phyloP scores from a whole-genome alignment of 2,888 invertebrate genomes.

The Muschampia plurimacula region DNA sequence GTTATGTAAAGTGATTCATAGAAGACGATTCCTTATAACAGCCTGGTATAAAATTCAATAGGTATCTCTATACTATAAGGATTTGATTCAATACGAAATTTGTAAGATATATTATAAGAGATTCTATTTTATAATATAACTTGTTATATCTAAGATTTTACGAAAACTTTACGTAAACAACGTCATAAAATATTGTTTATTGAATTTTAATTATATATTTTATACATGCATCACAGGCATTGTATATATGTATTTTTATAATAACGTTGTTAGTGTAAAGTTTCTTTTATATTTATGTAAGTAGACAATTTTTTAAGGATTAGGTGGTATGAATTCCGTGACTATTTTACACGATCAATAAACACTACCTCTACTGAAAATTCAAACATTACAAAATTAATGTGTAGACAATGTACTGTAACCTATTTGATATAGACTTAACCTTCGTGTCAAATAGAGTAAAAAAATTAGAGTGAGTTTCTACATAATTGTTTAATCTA shows the following conservation, averaged over 20 bases:
- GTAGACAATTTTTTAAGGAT: not conserved
- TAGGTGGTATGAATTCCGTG: not conserved
- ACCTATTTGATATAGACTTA: not conserved
- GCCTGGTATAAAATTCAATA: conserved; percentile 13
- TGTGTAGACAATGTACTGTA: not conserved
- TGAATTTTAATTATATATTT: not conserved
- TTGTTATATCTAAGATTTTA: not conserved
- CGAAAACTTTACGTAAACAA: conserved; percentile 5
- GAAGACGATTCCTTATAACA: conserved; percentile 8
- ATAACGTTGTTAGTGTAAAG: not conserved
- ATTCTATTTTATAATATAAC: conserved; percentile 28
- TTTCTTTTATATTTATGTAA: not conserved
- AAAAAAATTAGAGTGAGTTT: conserved; percentile 2
- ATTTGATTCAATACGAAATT: conserved; percentile 20
- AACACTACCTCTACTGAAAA: not conserved
- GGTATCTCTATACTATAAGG: conserved; percentile 2
- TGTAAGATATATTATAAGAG: conserved; percentile 14
- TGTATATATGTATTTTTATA: not conserved
- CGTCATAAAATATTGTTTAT: not conserved
- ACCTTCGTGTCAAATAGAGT: not conserved
- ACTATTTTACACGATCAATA: not conserved
- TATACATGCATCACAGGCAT: not conserved
- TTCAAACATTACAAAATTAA: not conserved
- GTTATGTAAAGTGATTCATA: conserved; percentile 13
- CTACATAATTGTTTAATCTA: conserved; percentile 29